phyloP scores from a whole-genome alignment of 2,113 vertebrate genomes.

The Lethenteron camtschaticum region DNA sequence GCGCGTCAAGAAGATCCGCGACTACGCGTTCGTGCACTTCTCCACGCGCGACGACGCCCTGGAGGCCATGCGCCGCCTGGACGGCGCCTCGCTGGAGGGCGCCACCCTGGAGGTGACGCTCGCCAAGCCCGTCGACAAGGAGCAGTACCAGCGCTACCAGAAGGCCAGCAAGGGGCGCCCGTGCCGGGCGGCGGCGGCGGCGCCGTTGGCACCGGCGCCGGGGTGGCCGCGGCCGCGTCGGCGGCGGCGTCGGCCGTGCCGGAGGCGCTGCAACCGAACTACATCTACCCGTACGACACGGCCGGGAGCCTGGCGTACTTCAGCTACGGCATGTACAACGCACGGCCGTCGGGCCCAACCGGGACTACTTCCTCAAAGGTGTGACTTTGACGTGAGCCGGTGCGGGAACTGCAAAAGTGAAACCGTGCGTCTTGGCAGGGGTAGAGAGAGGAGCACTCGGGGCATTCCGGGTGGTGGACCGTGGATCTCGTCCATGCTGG shows the following conservation, averaged over 20 bases:
- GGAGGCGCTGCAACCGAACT: slow-evolving; percentile 40
- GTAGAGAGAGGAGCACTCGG: background rate
- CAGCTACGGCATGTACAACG: slow-evolving; percentile 59
- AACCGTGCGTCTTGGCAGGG: background rate
- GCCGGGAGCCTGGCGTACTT: slow-evolving; percentile 69
- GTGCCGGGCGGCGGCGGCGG: no score
- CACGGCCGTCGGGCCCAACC: slow-evolving; percentile 78
- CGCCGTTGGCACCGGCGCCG: background rate
- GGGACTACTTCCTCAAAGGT: slow-evolving; percentile 99
- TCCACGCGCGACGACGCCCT: slow-evolving; percentile 73
- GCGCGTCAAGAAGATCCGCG: slow-evolving; percentile 88
- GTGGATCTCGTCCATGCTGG: background rate
- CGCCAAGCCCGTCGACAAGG: slow-evolving; percentile 93
- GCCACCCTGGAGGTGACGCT: slow-evolving; percentile 86
- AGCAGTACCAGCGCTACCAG: slow-evolving; percentile 90
- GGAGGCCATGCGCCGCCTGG: slow-evolving; percentile 75
- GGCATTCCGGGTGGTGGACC: background rate
- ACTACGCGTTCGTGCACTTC: slow-evolving; percentile 95
- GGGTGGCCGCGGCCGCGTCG: no score
- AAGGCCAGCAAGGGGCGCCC: slow-evolving; percentile 61
- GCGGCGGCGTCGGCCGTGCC: slow-evolving; percentile 16
- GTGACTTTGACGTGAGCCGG: background rate
- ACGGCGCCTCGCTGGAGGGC: slow-evolving; percentile 72
- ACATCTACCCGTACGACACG: slow-evolving; percentile 83
- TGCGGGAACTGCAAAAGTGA: background rate